phyloP scores from a whole-genome alignment of 2,113 vertebrate genomes.

The Stigmatopora argus region DNA sequence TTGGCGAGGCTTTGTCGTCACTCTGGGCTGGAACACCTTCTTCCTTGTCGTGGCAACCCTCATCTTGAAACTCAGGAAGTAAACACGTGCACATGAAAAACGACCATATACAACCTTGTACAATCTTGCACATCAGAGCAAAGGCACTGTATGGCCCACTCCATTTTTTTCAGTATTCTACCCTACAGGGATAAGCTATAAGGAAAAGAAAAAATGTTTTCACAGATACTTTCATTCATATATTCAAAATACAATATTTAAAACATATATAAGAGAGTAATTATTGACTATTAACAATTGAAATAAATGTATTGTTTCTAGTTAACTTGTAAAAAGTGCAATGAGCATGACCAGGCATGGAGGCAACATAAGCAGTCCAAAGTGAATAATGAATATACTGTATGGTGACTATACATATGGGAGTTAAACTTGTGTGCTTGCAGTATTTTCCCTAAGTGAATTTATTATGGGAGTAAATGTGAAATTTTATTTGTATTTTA shows the following conservation, averaged over 20 bases:
- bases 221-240: too few relatives aligned
- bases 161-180: neutral
- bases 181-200: too few relatives aligned
- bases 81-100: slow-evolving; percentile 30
- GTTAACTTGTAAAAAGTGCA: neutral
- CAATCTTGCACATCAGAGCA: neutral
- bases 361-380: neutral
- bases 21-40: slow-evolving; percentile 74
- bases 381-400: neutral
- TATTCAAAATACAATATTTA: neutral
- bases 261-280: neutral
- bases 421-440: neutral
- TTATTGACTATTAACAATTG: neutral
- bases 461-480: neutral
- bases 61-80: slow-evolving; percentile 73
- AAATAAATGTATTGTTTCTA: neutral
- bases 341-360: neutral
- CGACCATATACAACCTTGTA: neutral
- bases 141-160: neutral
- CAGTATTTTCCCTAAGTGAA: neutral
- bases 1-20: slow-evolving; percentile 72
- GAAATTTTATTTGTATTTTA: neutral
- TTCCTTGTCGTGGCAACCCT: slow-evolving; percentile 73
- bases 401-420: neutral
- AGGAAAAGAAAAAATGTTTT: too few relatives aligned